Evolutionary conservation across 2,888 invertebrate genomes (phyloP).

Genomic region (Drosophila mimetica): DNA sequence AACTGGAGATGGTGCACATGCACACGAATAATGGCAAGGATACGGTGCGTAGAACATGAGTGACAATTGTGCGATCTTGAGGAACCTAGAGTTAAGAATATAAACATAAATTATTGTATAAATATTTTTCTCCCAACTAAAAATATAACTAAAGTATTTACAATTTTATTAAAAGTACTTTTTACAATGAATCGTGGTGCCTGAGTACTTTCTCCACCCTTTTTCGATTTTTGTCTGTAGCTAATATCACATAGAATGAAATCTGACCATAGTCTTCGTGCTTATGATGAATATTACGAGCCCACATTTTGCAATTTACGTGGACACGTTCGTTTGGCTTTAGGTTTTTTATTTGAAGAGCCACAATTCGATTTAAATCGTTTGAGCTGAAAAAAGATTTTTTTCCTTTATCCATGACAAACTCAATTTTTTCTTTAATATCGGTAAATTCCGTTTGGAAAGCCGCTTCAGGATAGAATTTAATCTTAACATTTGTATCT

Average conservation of each 20-base stretch:
- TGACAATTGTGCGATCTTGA: slow-evolving; percentile 96
- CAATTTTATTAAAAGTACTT: not conserved
- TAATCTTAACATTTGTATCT: not conserved
- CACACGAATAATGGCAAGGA: slow-evolving; percentile 96
- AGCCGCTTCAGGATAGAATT: slow-evolving; percentile 45
- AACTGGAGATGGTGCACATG: slow-evolving; percentile 95
- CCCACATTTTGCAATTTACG: slow-evolving; percentile 57
- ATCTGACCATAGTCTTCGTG: slow-evolving; percentile 25
- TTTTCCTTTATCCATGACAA: not conserved
- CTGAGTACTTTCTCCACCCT: not conserved
- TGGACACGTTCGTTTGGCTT: not conserved
- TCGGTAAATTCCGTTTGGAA: slow-evolving; percentile 47
- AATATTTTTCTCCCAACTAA: not conserved
- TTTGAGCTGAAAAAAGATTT: slow-evolving; percentile 3
- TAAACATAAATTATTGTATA: not conserved
- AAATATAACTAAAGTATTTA: not conserved
- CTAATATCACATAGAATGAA: slow-evolving; percentile 30
- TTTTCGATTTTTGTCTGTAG: not conserved
- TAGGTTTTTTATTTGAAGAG: slow-evolving; percentile 45
- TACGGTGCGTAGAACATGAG: slow-evolving; percentile 92
- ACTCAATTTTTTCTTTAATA: not conserved
- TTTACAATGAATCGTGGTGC: slow-evolving; percentile 25
- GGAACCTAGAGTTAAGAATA: slow-evolving; percentile 89
- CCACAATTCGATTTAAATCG: slow-evolving; percentile 60
- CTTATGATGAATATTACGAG: slow-evolving; percentile 48